Conservation (phyloP, 2,113 vertebrate genomes). For the Corythoichthys intestinalis region DNA sequence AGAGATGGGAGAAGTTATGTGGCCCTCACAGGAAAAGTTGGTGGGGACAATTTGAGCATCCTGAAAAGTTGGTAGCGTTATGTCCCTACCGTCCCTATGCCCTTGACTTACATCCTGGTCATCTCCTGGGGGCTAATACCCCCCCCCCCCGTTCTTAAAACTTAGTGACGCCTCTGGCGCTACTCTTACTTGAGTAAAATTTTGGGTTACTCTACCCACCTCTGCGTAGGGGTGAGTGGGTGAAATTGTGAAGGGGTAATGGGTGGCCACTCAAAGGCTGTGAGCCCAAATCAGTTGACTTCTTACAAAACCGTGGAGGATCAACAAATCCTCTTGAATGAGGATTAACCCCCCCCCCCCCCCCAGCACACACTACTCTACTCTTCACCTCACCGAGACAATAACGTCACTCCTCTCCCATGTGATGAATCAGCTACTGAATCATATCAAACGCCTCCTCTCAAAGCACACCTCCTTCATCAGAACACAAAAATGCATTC, state of each 20-base stretch:
- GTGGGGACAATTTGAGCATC: too few species aligned
- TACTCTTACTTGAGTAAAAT: too few species aligned
- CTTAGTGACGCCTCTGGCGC: too few species aligned
- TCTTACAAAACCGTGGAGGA: constrained; percentile 41
- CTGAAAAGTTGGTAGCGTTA: too few species aligned
- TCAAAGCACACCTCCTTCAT: neutral
- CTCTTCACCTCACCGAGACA: neutral
- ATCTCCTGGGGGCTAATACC: too few species aligned
- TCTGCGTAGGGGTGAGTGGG: neutral
- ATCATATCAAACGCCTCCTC: constrained; percentile 9
- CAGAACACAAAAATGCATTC: constrained; percentile 36
- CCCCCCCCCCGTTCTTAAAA: too few species aligned
- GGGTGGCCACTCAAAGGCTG: constrained; percentile 39
- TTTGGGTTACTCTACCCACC: too few species aligned
- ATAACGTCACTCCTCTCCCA: neutral
- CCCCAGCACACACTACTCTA: neutral
- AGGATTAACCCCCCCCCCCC: constrained; percentile 24
- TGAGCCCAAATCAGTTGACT: constrained; percentile 58
- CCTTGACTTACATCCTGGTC: too few species aligned
- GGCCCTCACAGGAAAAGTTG: too few species aligned
- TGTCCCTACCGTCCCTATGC: too few species aligned
- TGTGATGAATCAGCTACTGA: constrained; percentile 12
- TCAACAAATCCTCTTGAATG: constrained; percentile 26
- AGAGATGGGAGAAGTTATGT: too few species aligned
- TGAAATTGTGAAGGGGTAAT: constrained; percentile 19